These are phyloP conservation scores for Hydrozoanthus tunicans DNA, from an alignment of 64 coral and sea anemone genomes.

Conservation along the genomic window DNA sequence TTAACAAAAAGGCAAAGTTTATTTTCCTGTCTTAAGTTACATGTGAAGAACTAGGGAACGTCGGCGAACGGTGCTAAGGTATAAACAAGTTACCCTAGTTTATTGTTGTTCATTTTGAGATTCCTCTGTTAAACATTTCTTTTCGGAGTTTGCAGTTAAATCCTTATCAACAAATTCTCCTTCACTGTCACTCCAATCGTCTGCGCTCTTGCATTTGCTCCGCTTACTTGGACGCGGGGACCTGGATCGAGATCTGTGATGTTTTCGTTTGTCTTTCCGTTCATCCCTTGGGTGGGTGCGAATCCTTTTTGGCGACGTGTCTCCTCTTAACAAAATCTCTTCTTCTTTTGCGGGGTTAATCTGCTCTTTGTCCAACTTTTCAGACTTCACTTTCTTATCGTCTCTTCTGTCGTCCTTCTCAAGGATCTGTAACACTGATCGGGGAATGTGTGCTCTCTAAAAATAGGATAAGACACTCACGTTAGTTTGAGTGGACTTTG, in stretches of 20 bases:
- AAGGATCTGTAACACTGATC: slow-evolving; percentile 88
- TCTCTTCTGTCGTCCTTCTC: slow-evolving; percentile 86
- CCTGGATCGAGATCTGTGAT: slow-evolving; percentile 85
- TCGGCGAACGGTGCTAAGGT: not conserved
- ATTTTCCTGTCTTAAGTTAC: too few species aligned
- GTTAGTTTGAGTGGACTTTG: too few species aligned
- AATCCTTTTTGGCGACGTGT: slow-evolving; percentile 69
- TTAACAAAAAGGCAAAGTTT: too few species aligned
- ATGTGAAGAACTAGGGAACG: too few species aligned
- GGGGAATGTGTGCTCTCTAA: slow-evolving; percentile 91
- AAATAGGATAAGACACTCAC: not conserved
- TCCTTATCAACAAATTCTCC: slow-evolving; percentile 60
- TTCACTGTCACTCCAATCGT: slow-evolving; percentile 71
- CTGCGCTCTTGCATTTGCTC: slow-evolving; percentile 62
- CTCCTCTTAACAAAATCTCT: slow-evolving; percentile 49
- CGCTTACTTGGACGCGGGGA: slow-evolving; percentile 71
- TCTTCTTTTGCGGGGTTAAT: slow-evolving; percentile 71
- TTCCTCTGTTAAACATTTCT: not conserved
- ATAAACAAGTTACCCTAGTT: not conserved
- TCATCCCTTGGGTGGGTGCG: slow-evolving; percentile 70
- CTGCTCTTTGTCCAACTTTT: slow-evolving; percentile 77
- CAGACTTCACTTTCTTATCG: slow-evolving; percentile 75
- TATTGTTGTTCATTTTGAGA: slow-evolving; percentile 18
- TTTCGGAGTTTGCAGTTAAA: not conserved
- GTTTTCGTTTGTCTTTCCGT: slow-evolving; percentile 71